Evolutionary conservation across 2,113 vertebrate genomes (phyloP).

Genomic region (Anolis sagrei): DNA sequence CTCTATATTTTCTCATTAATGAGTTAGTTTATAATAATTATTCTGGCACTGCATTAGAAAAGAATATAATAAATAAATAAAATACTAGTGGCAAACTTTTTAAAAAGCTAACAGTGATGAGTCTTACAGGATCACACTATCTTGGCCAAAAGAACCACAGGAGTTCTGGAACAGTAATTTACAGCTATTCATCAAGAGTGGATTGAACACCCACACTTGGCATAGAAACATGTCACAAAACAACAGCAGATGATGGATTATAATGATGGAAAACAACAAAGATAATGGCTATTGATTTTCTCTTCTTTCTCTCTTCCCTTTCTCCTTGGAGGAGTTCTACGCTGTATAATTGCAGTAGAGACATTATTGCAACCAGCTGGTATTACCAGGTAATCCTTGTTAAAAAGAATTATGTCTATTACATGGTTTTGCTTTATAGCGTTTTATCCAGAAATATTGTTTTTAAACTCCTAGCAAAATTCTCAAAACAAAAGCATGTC

Average conservation of each 20-base stretch:
- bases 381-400: constrained; percentile 53
- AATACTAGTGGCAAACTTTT: background rate
- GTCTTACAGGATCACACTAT: constrained; percentile 12
- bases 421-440: constrained; percentile 15
- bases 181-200: constrained; percentile 50
- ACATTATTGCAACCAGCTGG: constrained; percentile 52
- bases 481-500: background rate
- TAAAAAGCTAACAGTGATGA: constrained; percentile 7
- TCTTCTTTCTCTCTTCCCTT: background rate
- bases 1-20: background rate
- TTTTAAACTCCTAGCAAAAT: constrained; percentile 6
- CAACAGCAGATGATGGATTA: constrained; percentile 61
- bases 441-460: constrained; percentile 19
- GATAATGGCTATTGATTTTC: constrained; percentile 68
- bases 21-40: background rate
- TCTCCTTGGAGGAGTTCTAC: constrained; percentile 31
- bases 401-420: constrained; percentile 35
- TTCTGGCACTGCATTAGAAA: background rate
- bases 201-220: constrained; percentile 44
- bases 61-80: constrained; percentile 5
- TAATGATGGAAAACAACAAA: constrained; percentile 66
- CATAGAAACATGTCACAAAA: constrained; percentile 60
- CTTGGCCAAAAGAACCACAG: constrained; percentile 39
- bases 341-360: constrained; percentile 13
- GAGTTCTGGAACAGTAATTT: constrained; percentile 56